Conservation (phyloP, 2,113 vertebrate genomes). For the Austrofundulus limnaeus region DNA sequence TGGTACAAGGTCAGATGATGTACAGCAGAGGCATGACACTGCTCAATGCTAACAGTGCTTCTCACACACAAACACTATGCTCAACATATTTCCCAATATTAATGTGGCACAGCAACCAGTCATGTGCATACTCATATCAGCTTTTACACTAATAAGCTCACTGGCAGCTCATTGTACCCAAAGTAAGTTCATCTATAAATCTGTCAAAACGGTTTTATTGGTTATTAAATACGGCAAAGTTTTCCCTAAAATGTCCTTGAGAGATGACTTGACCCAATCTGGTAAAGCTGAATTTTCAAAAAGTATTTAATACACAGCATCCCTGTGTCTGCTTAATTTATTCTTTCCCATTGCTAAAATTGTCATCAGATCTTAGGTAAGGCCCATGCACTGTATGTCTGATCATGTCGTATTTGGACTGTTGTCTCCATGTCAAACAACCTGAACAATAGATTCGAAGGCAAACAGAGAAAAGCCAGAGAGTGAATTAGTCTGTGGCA, state of each 20-base stretch:
- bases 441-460: conserved; percentile 46
- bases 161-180: conserved; percentile 44
- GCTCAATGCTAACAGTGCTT: conserved; percentile 41
- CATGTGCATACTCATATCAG: conserved; percentile 51
- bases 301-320: neutral
- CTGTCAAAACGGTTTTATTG: conserved; percentile 23
- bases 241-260: neutral
- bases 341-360: neutral
- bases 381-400: conserved; percentile 21
- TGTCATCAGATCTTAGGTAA: neutral
- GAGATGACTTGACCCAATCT: neutral
- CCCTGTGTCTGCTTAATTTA: neutral
- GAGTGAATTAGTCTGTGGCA: conserved; percentile 56
- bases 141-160: conserved; percentile 40
- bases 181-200: conserved; percentile 28
- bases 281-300: neutral
- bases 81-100: conserved; percentile 30
- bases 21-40: conserved; percentile 53
- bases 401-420: conserved; percentile 48
- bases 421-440: conserved; percentile 56
- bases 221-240: conserved; percentile 18
- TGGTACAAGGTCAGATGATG: conserved; percentile 61
- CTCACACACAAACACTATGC: conserved; percentile 19
- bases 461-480: conserved; percentile 34
- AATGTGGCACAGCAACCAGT: conserved; percentile 38